Evolutionary conservation across 2,888 invertebrate genomes (phyloP), one percentile per base, ranked within the genome.

Genomic region (Acanthosepion pharaonis): DNA sequence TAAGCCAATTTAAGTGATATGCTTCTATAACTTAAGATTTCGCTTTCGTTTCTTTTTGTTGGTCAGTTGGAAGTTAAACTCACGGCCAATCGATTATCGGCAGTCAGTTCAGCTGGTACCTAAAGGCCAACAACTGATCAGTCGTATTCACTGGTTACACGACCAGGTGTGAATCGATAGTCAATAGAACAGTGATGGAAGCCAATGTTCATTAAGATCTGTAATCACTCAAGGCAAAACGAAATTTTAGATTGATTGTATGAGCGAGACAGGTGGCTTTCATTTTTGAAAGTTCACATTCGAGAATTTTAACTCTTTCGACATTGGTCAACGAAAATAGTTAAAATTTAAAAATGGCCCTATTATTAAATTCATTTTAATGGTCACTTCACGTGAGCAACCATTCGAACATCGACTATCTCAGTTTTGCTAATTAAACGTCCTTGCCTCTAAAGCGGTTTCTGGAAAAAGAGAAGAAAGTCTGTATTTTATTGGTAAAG

Each of bases 161-260:
- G 33, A 78, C 15, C 78, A 78, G 78, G 78, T 78, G 78, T 78
- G 59, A 23, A 25, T 23, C 59, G 59, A 59, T 23, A 20, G 59
- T 78, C n/a, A 78, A 78, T 78, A 78, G 78, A 78, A 78, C 15
- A 78, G 33, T 78, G 78, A 78, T 23, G 78, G 78, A 78, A 78
- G 78, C 78, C 78, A 78, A 33, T n/a, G 33, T 78, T 78, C 33
- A n/a, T 78, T 78, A 78, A 78, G 78, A 78, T n/a, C 18, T 78
- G 78, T n/a, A 33, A 78, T 78, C 78, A 78, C 78, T 78, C 78
- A 78, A 78, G 78, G 78, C 78, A 78, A 78, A 78, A 78, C n/a
- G 5, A 15, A 78, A n/a, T 78, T n/a, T n/a, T 0, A 78, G 4
- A 78, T 78, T 78, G 78, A 78, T 33, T 33, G 33, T 42, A 42